A percentile compares a stretch with the other conserved stretches of the same genome.
phyloP scores from a whole-genome alignment of 2,797 vertebrate species.

The Aviceda leuphotes region DNA sequence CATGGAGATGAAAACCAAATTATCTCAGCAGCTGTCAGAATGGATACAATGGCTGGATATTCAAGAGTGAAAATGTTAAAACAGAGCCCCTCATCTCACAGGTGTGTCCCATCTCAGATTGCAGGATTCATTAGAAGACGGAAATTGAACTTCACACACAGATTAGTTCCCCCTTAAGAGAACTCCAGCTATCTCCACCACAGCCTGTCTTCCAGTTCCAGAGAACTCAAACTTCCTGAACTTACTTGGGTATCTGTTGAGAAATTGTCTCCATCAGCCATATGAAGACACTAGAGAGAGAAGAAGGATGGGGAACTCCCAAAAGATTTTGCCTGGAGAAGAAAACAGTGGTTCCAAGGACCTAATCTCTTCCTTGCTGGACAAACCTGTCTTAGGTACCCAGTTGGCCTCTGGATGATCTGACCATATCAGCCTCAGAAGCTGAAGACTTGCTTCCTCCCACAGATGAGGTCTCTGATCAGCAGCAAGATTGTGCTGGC shows the following conservation, averaged over 20 bases:
- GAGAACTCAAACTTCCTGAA: not conserved
- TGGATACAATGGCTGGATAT: not conserved
- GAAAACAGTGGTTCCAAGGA: not conserved
- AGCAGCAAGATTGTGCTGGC: not conserved
- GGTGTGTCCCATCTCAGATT: not conserved
- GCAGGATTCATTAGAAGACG: not conserved
- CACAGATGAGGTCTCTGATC: not conserved
- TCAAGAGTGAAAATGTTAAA: not conserved
- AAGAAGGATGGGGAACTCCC: not conserved
- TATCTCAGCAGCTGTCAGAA: not conserved
- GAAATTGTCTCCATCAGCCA: not conserved
- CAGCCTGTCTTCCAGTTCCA: not conserved
- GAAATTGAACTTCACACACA: not conserved
- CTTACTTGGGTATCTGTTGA: not conserved
- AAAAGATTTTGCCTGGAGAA: not conserved
- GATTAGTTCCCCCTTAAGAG: not conserved
- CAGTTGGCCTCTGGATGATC: not conserved
- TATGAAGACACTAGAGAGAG: not conserved
- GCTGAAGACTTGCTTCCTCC: not conserved
- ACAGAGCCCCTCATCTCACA: not conserved
- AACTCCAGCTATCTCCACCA: not conserved
- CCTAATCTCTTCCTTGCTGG: not conserved
- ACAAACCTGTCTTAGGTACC: not conserved
- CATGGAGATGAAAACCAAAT: not conserved
- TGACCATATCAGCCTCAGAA: not conserved